Evolutionary conservation across 1,140 invertebrate species (phyloP).

Genomic region (Drosophila burlai): DNA sequence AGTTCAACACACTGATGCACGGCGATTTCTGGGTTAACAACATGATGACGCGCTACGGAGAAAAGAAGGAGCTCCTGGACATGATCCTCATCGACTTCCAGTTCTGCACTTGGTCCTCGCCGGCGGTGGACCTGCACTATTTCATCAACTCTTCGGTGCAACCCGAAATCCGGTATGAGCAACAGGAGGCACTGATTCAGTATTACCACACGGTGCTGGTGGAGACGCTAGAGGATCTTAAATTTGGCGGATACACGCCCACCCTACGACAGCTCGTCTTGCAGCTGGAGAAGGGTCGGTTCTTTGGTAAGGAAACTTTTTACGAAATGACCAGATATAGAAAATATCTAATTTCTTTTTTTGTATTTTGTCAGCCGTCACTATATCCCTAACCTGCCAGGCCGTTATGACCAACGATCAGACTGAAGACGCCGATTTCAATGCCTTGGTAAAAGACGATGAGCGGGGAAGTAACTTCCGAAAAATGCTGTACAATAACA

Average conservation of each 20-base stretch:
- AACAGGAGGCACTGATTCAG: conserved; percentile 62
- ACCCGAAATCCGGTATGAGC: conserved; percentile 40
- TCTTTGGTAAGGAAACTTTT: conserved; percentile 62
- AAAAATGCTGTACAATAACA: conserved; percentile 56
- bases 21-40: conserved; percentile 90
- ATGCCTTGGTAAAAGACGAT: conserved; percentile 55
- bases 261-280: conserved; percentile 64
- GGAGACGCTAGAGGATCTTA: conserved; percentile 59
- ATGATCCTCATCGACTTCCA: conserved; percentile 85
- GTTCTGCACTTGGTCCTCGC: conserved; percentile 73
- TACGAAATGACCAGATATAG: no score
- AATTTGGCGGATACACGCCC: conserved; percentile 66
- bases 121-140: conserved; percentile 77
- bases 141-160: conserved; percentile 70
- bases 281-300: conserved; percentile 67
- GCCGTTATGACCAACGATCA: conserved; percentile 69
- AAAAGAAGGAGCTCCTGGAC: conserved; percentile 81
- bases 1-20: conserved; percentile 88
- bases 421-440: conserved; percentile 73
- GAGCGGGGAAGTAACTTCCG: conserved; percentile 67
- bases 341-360: not conserved
- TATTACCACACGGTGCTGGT: conserved; percentile 71
- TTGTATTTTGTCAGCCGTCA: conserved; percentile 52
- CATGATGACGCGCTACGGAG: conserved; percentile 87
- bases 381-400: conserved; percentile 44